Evolutionary conservation across 2,113 vertebrate species (phyloP), one percentile per base, ranked within the genome.

Genomic region (Corythaixoides concolor): DNA sequence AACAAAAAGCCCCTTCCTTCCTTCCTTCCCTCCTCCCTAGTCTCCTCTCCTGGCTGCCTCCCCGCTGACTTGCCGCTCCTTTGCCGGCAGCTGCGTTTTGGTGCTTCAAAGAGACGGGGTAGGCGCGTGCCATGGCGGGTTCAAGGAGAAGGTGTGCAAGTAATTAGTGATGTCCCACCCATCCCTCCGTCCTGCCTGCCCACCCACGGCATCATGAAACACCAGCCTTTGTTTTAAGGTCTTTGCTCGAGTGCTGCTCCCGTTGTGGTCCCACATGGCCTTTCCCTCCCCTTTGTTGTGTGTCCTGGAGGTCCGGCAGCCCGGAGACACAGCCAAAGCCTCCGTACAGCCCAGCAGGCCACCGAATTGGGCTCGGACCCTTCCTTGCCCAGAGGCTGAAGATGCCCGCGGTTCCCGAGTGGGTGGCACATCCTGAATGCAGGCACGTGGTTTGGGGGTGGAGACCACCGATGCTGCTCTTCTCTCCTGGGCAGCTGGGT

Each of bases 211-310:
- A 20, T 11, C 26, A 11, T 6, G 52, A 72, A 66, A 30, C 39
- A 15, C 39, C 41, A 35, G 69, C 18, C 75, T 87, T 64, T 74
- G 56, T 9, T 58, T 59, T 55, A 3, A 41, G 63, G 53, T 15
- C 64, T 68, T 11, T n/a, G 37, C 47, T 52, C 39, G 17, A 5
- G 68, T 6, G 23, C 32, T 1, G 8, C 73, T 60, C 17, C 50
- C 4, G 0, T 23, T 17, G 55, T 3, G 0, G 15, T 64, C 39
- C 53, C 2, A 0, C 1, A 6, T 33, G 32, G 43, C 41, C 26
- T 59, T 49, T 39, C 47, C 33, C 7, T 50, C 63, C 32, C 16
- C 59, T 43, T 72, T 21, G 39, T n/a, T 53, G 0, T 10, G 26
- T 39, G 23, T 30, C 66, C 64, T 49, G 53, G 35, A 27, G 41